Evolutionary conservation across 1,140 invertebrate species (phyloP), one percentile per base, ranked within the genome.

Genomic region (Coptotermes formosanus): DNA sequence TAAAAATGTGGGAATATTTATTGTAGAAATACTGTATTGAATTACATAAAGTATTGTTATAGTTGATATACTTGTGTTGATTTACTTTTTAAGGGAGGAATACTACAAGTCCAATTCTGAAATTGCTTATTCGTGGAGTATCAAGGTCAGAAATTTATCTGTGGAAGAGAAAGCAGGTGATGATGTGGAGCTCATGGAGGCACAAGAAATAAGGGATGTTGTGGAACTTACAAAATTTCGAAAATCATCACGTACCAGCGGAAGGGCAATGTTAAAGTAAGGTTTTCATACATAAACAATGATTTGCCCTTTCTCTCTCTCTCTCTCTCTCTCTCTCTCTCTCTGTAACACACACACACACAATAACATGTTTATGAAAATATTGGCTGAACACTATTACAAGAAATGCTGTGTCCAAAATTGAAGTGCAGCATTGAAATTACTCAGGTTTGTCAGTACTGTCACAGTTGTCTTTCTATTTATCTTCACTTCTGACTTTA

Each of bases 61-160:
- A 38, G 38, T 38, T 38, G 2, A 38, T 38, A 38, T 4, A 38
- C 4, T 38, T 48, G 3, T 87, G 87, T 85, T 85, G 87, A 55
- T 85, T 48, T 48, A 87, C 86, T 87, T 86, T 88, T 87, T 81
- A 85, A 91, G 90, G 85, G 88, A 90, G 44, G 91, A 92, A 88
- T 93, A 93, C 87, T 91, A 91, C 14, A 92, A 90, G 87, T 89
- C 89, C 0, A 92, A 93, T 88, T 90, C 91, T 14, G 91, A 93
- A 64, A 89, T 91, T 82, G 91, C 91, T 3, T 89, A 89, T 85
- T 90, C 89, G 38, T 92, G 91, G 88, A 92, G 91, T 87, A 92
- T 94, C 83, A 90, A 91, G 87, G 91, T 92, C 25, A 64, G 32
- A 30, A 84, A 11, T 84, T 0, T 6, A 12, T 32, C 52, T 1